These are phyloP conservation scores for Geococcyx californianus DNA, from an alignment of 2,113 vertebrate species.

Conservation along the genomic window DNA sequence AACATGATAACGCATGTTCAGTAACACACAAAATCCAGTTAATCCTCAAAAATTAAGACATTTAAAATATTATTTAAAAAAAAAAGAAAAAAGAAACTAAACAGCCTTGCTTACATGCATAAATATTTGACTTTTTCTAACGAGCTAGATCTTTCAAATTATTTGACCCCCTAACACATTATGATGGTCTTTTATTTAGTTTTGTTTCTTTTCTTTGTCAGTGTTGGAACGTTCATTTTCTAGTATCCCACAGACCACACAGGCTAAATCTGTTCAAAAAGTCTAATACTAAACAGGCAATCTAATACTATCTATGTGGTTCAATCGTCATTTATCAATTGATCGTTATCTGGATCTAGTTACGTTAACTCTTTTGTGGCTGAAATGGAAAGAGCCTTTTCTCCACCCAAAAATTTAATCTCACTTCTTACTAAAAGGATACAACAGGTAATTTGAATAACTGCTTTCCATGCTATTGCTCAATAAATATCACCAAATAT, in stretches of 20 bases:
- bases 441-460: slow-evolving; percentile 23
- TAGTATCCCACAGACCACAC: slow-evolving; percentile 61
- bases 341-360: slow-evolving; percentile 76
- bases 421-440: slow-evolving; percentile 23
- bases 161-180: not conserved
- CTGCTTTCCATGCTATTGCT: not conserved
- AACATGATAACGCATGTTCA: not conserved
- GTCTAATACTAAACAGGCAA: slow-evolving; percentile 72
- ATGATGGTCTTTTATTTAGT: slow-evolving; percentile 51
- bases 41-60: not conserved
- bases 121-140: not conserved
- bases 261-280: slow-evolving; percentile 71
- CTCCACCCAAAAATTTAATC: not conserved
- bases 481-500: slow-evolving; percentile 16
- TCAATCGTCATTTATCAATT: slow-evolving; percentile 81
- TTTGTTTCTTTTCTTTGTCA: slow-evolving; percentile 62
- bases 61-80: not conserved
- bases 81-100: not conserved
- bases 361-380: slow-evolving; percentile 78
- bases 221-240: slow-evolving; percentile 48
- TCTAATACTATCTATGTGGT: slow-evolving; percentile 73
- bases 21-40: not conserved
- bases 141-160: slow-evolving; percentile 25
- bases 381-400: slow-evolving; percentile 47
- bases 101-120: not conserved